phyloP scores from a whole-genome alignment of 1,140 invertebrate species.

The Amyelois transitella region DNA sequence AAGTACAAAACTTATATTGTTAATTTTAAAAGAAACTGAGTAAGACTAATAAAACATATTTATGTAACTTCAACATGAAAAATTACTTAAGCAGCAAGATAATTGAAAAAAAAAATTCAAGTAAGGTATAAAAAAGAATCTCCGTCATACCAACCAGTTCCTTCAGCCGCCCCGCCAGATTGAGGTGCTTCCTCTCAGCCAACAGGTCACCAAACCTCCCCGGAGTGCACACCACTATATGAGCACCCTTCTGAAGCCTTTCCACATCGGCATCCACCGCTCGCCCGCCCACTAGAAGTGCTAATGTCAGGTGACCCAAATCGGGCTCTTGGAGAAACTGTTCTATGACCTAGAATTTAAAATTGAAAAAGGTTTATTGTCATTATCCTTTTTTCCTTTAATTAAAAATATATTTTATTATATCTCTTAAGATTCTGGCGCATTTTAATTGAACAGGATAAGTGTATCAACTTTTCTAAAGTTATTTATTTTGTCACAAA shows the following conservation, averaged over 20 bases:
- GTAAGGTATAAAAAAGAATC: neutral
- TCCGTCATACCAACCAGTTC: constrained; percentile 34
- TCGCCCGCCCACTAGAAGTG: constrained; percentile 89
- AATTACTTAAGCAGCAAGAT: too few relatives aligned
- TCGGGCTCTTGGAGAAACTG: constrained; percentile 52
- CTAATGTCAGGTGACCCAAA: constrained; percentile 37
- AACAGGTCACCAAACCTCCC: constrained; percentile 94
- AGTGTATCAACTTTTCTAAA: too few relatives aligned
- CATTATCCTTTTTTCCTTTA: too few relatives aligned
- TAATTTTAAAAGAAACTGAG: too few relatives aligned
- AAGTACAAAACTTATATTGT: too few relatives aligned
- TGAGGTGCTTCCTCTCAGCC: constrained; percentile 59
- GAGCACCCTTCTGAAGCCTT: constrained; percentile 78
- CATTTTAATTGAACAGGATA: too few relatives aligned
- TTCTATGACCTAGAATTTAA: constrained; percentile 47
- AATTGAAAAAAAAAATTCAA: too few relatives aligned
- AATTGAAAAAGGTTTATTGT: too few relatives aligned
- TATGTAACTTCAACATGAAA: too few relatives aligned
- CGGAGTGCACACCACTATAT: constrained; percentile 94
- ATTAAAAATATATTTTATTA: neutral
- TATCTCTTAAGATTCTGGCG: too few relatives aligned
- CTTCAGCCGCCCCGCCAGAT: constrained; percentile 45
- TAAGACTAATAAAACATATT: too few relatives aligned
- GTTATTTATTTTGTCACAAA: too few relatives aligned
- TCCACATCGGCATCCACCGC: constrained; percentile 84